A percentile compares a stretch with the other conserved stretches of the same genome.
Conservation (phyloP, 1,140 invertebrate genomes). For the Solenopsis invicta region DNA sequence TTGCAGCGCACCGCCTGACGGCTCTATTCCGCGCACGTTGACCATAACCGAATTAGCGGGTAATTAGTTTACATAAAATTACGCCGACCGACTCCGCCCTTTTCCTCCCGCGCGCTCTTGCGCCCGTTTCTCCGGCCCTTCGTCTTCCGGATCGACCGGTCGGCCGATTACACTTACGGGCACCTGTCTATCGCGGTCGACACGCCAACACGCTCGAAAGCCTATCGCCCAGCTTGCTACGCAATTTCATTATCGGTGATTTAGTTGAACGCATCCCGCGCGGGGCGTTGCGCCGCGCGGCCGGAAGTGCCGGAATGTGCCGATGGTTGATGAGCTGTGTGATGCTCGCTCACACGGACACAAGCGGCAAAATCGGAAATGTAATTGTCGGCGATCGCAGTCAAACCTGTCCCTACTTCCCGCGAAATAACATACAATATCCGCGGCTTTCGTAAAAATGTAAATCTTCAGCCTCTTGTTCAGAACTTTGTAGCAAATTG, state of each 20-base stretch:
- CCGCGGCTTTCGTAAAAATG: not conserved
- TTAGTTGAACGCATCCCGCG: conserved; percentile 67
- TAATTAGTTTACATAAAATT: conserved; percentile 82
- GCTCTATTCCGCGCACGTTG: conserved; percentile 74
- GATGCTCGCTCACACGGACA: conserved; percentile 39
- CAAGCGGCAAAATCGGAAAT: conserved; percentile 54
- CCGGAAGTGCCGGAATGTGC: conserved; percentile 42
- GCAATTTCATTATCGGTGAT: conserved; percentile 79
- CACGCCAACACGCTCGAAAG: conserved; percentile 52
- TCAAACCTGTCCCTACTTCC: not conserved
- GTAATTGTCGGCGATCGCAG: conserved; percentile 41
- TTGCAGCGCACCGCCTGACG: conserved; percentile 68
- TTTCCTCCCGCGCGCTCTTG: conserved; percentile 23
- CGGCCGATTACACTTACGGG: conserved; percentile 42
- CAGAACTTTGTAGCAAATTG: not conserved
- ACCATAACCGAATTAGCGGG: conserved; percentile 76
- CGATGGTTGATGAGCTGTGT: conserved; percentile 50
- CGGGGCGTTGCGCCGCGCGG: conserved; percentile 31
- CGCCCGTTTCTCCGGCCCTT: not conserved
- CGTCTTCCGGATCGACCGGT: conserved; percentile 47
- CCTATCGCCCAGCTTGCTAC: conserved; percentile 57
- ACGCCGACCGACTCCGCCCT: conserved; percentile 56
- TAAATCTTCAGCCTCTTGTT: not conserved
- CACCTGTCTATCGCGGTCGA: conserved; percentile 52
- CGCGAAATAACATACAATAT: not conserved